Evolutionary conservation across 2,797 vertebrate genomes (phyloP), one percentile per base, ranked within the genome.

Genomic region (Dipus sagitta): DNA sequence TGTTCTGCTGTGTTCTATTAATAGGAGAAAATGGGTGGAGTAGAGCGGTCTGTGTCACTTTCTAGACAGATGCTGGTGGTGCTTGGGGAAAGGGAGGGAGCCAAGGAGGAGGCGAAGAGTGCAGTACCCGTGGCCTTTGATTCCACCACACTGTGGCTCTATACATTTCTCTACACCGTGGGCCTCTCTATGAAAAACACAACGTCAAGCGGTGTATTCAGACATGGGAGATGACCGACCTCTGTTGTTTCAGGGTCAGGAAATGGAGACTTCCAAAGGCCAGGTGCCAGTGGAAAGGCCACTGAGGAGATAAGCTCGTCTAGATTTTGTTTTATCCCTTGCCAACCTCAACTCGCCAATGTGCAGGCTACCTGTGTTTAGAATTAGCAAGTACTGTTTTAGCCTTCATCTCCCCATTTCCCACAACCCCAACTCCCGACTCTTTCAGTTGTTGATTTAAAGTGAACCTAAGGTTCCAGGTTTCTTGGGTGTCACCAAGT

Each of bases 301-400:
- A 77, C 85, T 93, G 92, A 87, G 32, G 71, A 94, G 92, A 96
- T 79, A 32, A 78, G 70, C 81, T 93, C 60, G 65, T 78, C 21
- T 94, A 70, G 86, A 83, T 83, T 86, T 86, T 83, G 24, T 97
- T 83, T 96, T 94, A 94, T 92, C 28, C 70, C 77, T 58, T 95
- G 92, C 95, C 95, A 96, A 83, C 62, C 84, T 62, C 95, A 85
- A 32, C 90, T 96, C 86, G 79, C 95, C 94, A 88, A 62, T 13
- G 77, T n/a, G 71, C 92, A 65, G 82, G 78, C 96, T 79, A 82
- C 96, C 92, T 92, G 67, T 96, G 96, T 96, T 97, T 96, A 95
- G 91, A 93, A 96, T 97, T 97, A 97, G 81, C 94, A 84, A 96
- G 92, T 82, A 65, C 85, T 13, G 88, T 70, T 96, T 95, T 89